Evolutionary conservation across 2,113 vertebrate species (phyloP).

Genomic region (Cinclus mexicanus): DNA sequence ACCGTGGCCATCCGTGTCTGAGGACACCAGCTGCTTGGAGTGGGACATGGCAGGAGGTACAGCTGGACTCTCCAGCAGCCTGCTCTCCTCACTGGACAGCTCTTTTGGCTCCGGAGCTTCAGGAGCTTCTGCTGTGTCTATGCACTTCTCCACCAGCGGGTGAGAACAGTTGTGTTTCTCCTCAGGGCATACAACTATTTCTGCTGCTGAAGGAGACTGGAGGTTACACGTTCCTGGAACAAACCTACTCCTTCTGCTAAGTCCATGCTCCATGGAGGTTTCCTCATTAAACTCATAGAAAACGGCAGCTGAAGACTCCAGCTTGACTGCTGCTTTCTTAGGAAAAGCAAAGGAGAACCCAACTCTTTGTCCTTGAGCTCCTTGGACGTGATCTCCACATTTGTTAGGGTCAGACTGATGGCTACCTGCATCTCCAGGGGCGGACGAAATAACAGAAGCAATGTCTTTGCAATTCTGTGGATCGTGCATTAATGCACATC

Average conservation of each 20-base stretch:
- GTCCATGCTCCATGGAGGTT: slow-evolving; percentile 60
- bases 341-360: slow-evolving; percentile 89
- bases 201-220: slow-evolving; percentile 56
- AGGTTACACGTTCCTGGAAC: slow-evolving; percentile 64
- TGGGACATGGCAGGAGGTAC: not conserved
- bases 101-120: slow-evolving; percentile 57
- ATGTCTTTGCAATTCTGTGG: slow-evolving; percentile 27
- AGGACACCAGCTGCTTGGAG: not conserved
- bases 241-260: slow-evolving; percentile 76
- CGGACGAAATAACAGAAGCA: not conserved
- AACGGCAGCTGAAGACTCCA: slow-evolving; percentile 87
- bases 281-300: slow-evolving; percentile 86
- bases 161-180: slow-evolving; percentile 47
- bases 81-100: not conserved
- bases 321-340: slow-evolving; percentile 83
- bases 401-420: slow-evolving; percentile 37
- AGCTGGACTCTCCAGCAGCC: not conserved
- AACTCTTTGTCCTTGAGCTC: slow-evolving; percentile 75
- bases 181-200: slow-evolving; percentile 54
- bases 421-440: slow-evolving; percentile 34
- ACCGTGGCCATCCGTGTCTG: not conserved
- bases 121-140: not conserved
- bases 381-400: slow-evolving; percentile 68
- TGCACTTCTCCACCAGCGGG: slow-evolving; percentile 31
- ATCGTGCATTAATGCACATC: not conserved